These are phyloP conservation scores for Dasyurus viverrinus DNA, from an alignment of 2,113 vertebrate species.

Conservation along the genomic window DNA sequence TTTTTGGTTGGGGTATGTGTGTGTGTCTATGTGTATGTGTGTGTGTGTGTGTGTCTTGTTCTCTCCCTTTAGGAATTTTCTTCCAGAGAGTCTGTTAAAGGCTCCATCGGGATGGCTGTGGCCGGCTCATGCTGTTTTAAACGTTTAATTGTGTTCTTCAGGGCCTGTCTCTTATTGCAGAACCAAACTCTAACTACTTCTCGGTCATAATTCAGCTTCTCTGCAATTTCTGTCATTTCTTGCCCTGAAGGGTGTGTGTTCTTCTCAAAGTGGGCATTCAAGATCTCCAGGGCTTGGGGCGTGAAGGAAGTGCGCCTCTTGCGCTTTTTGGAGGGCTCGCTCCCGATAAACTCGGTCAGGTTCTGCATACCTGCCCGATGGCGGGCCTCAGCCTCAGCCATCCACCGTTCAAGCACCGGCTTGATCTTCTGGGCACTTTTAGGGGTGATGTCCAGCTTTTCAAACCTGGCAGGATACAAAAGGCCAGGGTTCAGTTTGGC, in stretches of 20 bases:
- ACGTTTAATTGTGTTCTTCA: conserved; percentile 99
- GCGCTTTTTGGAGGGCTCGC: conserved; percentile 99
- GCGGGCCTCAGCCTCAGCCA: conserved; percentile 99
- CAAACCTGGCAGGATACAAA: conserved; percentile 99
- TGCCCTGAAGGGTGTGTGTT: conserved; percentile 99
- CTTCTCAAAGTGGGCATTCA: conserved; percentile 99
- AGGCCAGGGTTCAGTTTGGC: conserved; percentile 99
- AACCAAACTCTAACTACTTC: conserved; percentile 99
- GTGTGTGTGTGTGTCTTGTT: conserved; percentile 47
- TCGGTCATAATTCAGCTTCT: conserved; percentile 99
- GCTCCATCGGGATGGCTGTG: conserved; percentile 89
- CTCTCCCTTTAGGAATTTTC: conserved; percentile 90
- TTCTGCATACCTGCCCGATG: conserved; percentile 99
- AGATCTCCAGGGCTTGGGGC: conserved; percentile 98
- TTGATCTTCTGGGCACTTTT: conserved; percentile 99
- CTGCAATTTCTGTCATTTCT: conserved; percentile 99
- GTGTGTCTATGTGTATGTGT: conserved; percentile 17
- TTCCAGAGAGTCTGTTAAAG: conserved; percentile 94
- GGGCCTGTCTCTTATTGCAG: conserved; percentile 99
- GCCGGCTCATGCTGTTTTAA: conserved; percentile 96
- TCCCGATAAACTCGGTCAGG: conserved; percentile 99
- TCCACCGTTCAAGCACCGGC: conserved; percentile 99
- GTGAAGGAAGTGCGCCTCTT: conserved; percentile 99
- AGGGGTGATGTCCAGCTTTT: conserved; percentile 99
- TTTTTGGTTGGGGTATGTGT: conserved; percentile 37